Percentiles rank a stretch among this genome's conserved stretches.
phyloP scores from a whole-genome alignment of 2,888 invertebrate genomes.

The Junonia oenone region DNA sequence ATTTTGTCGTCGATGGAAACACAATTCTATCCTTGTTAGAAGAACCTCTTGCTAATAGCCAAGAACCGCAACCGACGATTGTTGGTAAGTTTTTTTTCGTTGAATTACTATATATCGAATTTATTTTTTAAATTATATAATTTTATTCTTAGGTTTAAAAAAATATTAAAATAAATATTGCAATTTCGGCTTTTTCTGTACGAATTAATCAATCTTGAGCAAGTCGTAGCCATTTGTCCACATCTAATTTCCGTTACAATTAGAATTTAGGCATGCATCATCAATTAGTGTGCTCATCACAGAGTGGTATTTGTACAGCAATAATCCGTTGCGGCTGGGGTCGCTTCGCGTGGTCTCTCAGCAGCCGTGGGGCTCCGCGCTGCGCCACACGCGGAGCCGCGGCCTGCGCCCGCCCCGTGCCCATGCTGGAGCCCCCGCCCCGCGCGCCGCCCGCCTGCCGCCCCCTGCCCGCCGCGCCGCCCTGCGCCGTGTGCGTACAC shows the following conservation, averaged over 20 bases:
- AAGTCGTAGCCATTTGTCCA: too few species aligned
- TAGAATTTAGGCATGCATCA: too few species aligned
- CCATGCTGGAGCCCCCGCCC: slow-evolving; percentile 72
- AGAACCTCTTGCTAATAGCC: slow-evolving; percentile 94
- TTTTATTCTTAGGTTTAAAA: too few species aligned
- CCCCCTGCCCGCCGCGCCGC: slow-evolving; percentile 60
- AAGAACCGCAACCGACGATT: slow-evolving; percentile 96
- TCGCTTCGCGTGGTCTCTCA: slow-evolving; percentile 96
- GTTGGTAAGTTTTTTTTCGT: slow-evolving; percentile 67
- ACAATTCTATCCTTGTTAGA: slow-evolving; percentile 93
- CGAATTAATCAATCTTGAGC: too few species aligned
- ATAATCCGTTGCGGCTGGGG: slow-evolving; percentile 96
- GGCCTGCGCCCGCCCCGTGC: slow-evolving; percentile 62
- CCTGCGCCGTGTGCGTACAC: slow-evolving; percentile 86
- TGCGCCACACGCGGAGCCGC: slow-evolving; percentile 82
- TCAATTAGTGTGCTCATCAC: too few species aligned
- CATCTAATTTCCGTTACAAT: too few species aligned
- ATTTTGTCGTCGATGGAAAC: slow-evolving; percentile 94
- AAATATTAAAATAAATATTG: too few species aligned
- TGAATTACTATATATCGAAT: too few species aligned
- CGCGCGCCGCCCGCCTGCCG: slow-evolving; percentile 69
- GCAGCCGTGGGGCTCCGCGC: slow-evolving; percentile 91
- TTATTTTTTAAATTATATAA: too few species aligned
- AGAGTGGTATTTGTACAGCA: slow-evolving; percentile 59
- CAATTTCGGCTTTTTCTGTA: too few species aligned